Conservation (phyloP, 2,113 vertebrate genomes). For the Mobula birostris region DNA sequence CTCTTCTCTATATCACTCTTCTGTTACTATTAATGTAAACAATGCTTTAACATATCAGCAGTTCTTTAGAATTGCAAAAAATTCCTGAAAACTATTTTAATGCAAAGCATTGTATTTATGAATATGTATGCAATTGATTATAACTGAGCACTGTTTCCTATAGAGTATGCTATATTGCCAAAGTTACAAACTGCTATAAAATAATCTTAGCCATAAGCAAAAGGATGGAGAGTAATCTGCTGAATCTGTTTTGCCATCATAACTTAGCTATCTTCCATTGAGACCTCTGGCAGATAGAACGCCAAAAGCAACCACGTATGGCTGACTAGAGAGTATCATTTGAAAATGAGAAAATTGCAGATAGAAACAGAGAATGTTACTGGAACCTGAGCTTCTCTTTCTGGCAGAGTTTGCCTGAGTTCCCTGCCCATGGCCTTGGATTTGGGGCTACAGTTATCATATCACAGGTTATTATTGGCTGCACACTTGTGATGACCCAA, state of each 20-base stretch:
- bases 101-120: neutral
- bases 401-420: too few species aligned
- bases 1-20: neutral
- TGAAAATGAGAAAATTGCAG: too few species aligned
- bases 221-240: neutral
- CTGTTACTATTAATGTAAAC: neutral
- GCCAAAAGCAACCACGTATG: neutral
- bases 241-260: neutral
- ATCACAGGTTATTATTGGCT: too few species aligned
- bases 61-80: neutral
- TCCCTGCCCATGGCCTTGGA: too few species aligned
- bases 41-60: neutral
- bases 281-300: neutral
- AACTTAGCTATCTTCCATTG: neutral
- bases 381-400: too few species aligned
- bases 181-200: neutral
- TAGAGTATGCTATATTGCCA: neutral
- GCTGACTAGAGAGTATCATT: too few species aligned
- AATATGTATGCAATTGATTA: neutral
- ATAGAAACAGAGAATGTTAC: too few species aligned
- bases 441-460: too few species aligned
- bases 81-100: neutral
- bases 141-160: neutral
- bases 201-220: neutral
- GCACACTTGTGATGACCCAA: too few species aligned